phyloP scores from a whole-genome alignment of 2,113 vertebrate species.

The Synchiropus splendidus region DNA sequence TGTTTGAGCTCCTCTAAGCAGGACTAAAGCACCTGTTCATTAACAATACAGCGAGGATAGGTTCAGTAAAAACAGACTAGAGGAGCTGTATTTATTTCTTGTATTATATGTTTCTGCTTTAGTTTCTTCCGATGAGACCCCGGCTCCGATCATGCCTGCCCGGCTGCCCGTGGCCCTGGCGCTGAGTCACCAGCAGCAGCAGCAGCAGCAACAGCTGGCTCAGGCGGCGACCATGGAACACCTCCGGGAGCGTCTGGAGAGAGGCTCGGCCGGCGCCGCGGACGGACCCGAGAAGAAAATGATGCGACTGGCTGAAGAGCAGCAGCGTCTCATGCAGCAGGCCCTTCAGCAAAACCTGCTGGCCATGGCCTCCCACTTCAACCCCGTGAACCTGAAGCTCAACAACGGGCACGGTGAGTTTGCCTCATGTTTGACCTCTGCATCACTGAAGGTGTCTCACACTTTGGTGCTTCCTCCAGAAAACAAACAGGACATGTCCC shows the following conservation, averaged over 20 bases:
- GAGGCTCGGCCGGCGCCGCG: constrained; percentile 39
- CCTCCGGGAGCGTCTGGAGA: constrained; percentile 82
- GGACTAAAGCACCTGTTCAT: too few species aligned
- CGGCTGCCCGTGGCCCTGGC: constrained; percentile 74
- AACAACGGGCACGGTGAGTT: constrained; percentile 76
- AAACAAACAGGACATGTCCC: constrained; percentile 66
- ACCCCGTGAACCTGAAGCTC: constrained; percentile 81
- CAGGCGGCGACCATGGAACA: constrained; percentile 81
- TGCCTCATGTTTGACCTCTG: background rate
- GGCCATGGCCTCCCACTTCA: constrained; percentile 82
- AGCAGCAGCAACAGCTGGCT: constrained; percentile 72
- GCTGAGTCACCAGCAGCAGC: constrained; percentile 71
- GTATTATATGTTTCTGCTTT: background rate
- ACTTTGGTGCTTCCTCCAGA: constrained; percentile 37
- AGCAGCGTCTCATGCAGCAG: constrained; percentile 90
- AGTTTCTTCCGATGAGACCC: constrained; percentile 45
- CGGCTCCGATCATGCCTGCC: constrained; percentile 62
- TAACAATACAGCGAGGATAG: too few species aligned
- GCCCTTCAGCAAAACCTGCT: constrained; percentile 89
- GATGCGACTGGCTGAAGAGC: constrained; percentile 75
- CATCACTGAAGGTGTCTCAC: background rate
- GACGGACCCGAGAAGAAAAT: constrained; percentile 82
- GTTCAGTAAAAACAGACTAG: too few species aligned
- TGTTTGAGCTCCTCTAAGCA: too few species aligned
- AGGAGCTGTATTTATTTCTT: too few species aligned